Base-by-base conservation (phyloP, 2,888 invertebrate species). In the Dasypolia templi region DNA sequence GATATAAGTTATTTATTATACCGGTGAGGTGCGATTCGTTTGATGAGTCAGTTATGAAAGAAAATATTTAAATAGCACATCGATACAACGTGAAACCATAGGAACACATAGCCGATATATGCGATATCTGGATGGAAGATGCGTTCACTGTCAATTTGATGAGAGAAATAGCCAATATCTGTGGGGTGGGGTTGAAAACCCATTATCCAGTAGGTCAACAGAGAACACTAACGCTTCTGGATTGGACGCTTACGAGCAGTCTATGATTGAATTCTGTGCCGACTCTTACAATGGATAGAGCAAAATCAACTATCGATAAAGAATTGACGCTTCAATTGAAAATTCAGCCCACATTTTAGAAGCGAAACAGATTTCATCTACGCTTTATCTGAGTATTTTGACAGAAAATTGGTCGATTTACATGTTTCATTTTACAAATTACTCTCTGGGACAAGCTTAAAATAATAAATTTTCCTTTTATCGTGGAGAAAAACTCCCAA, bases 151-250 rank as follows among this genome's bases (percentile, higher is more conserved):
- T 75, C 76, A 66, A 83, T 75, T 82, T 55, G 44, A 72, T 66
- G 71, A 64, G 72, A 77, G 77, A 87, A 84, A 86, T 79, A 79
- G 74, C 64, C 78, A 84, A 88, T 86, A 86, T 86, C 78, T 69
- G 62, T 46, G 75, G 61, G 70, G 64, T 67, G 73, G 70, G 72
- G 56, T 71, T 55, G 73, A 73, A 86, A 86, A 71, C 78, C 87
- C 74, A 88, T 86, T 88, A 88, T 62, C 69, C 55, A 77, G 68
- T 80, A 86, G 85, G 80, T 86, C 82, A 86, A 82, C 82, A 82
- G 77, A 68, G 75, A 84, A 72, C 77, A 84, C 77, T 87, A 86
- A 76, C 78, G 69, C 66, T 76, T 71, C 74, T 79, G 72, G 66
- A 82, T 77, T 72, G 81, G 72, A 75, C 76, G 82, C 82, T 73